Evolutionary conservation across 2,888 invertebrate species (phyloP).

Genomic region (Portevinia maculata): DNA sequence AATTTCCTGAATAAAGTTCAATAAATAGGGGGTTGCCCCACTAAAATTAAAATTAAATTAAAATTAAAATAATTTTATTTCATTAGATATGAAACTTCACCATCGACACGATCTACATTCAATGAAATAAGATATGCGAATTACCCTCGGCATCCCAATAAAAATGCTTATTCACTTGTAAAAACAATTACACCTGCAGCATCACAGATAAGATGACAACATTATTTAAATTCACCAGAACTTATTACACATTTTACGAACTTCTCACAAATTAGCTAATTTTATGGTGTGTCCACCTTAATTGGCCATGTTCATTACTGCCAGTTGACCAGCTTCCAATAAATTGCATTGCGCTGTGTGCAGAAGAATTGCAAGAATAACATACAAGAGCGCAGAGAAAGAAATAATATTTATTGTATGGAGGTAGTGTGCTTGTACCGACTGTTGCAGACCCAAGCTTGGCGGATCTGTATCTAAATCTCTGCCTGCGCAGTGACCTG

Average conservation of each 20-base stretch:
- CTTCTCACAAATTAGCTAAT: slow-evolving; percentile 22
- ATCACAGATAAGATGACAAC: slow-evolving; percentile 18
- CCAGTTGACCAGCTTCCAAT: neutral
- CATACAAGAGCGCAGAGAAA: slow-evolving; percentile 7
- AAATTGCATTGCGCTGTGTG: slow-evolving; percentile 6
- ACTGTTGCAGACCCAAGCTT: neutral
- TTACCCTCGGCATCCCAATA: neutral
- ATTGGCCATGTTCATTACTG: slow-evolving; percentile 6
- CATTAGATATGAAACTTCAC: neutral
- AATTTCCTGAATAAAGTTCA: too few relatives aligned
- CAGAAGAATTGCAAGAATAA: neutral
- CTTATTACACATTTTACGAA: slow-evolving; percentile 23
- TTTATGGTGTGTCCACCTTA: slow-evolving; percentile 40
- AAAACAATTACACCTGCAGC: slow-evolving; percentile 2
- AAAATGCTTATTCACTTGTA: neutral
- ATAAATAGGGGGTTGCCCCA: too few relatives aligned
- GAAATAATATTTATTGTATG: slow-evolving; percentile 29
- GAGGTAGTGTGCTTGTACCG: neutral
- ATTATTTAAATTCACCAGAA: slow-evolving; percentile 1
- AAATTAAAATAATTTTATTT: neutral
- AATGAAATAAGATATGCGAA: neutral
- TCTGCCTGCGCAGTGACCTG: slow-evolving; percentile 32
- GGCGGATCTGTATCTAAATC: slow-evolving; percentile 8
- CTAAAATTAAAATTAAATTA: too few relatives aligned
- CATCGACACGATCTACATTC: neutral